Percentiles rank a stretch among this genome's conserved stretches.
Evolutionary conservation across 2,888 invertebrate species (phyloP).

Genomic region (Eupithecia subumbrata): DNA sequence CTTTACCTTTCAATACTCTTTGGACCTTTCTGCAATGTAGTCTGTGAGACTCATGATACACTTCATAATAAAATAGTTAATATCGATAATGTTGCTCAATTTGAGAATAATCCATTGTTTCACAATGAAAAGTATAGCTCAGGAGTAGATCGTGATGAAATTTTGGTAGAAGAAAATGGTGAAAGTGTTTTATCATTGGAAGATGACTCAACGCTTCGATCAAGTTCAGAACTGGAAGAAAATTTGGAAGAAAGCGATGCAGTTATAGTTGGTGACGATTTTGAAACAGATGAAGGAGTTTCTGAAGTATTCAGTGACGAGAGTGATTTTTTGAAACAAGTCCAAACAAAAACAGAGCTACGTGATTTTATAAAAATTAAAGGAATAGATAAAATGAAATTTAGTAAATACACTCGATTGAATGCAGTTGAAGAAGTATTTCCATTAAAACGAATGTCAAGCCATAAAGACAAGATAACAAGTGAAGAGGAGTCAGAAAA

Average conservation of each 20-base stretch:
- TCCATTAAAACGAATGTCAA: background rate
- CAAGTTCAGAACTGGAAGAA: background rate
- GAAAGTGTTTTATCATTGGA: background rate
- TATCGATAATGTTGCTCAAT: background rate
- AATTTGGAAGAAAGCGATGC: background rate
- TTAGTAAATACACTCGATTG: background rate
- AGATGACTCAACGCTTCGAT: background rate
- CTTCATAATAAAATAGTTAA: background rate
- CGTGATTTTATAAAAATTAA: background rate
- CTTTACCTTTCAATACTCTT: constrained; percentile 17
- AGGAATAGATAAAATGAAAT: background rate
- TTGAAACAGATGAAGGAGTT: background rate
- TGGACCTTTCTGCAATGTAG: constrained; percentile 8
- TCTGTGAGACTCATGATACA: background rate
- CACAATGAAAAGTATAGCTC: background rate
- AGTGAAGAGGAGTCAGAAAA: background rate
- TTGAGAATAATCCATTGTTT: background rate
- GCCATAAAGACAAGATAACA: background rate
- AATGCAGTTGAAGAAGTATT: background rate
- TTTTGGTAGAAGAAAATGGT: background rate
- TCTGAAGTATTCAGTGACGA: background rate
- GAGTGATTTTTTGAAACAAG: background rate
- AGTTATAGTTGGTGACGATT: background rate
- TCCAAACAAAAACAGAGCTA: background rate
- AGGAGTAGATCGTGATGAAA: background rate